phyloP scores from a whole-genome alignment of 2,888 invertebrate genomes.

The Bellardia bayeri region DNA sequence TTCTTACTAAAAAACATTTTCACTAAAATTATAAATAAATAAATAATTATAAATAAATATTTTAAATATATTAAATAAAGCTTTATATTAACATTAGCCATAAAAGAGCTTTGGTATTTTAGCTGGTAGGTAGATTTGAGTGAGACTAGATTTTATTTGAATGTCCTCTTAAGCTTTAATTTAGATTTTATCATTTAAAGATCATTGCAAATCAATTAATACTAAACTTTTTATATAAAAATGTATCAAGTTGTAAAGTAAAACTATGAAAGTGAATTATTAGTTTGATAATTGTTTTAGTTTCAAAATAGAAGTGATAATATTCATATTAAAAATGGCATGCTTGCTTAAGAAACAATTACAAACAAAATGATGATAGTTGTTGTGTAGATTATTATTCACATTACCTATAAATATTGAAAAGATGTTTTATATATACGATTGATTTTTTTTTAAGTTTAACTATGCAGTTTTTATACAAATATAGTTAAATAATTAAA shows the following conservation, averaged over 20 bases:
- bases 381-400: no score
- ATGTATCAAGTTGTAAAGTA: neutral
- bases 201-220: neutral
- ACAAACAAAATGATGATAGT: neutral
- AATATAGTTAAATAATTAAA: no score
- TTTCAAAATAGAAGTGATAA: neutral
- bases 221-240: neutral
- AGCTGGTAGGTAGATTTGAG: neutral
- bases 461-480: no score
- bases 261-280: neutral
- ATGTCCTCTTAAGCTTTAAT: neutral
- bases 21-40: constrained; percentile 39
- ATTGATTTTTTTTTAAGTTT: no score
- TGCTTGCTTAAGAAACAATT: neutral
- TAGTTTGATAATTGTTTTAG: neutral
- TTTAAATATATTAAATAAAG: constrained; percentile 32
- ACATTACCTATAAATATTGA: no score
- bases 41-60: constrained; percentile 10
- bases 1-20: constrained; percentile 12
- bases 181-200: constrained; percentile 14
- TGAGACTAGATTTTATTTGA: constrained; percentile 14
- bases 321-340: neutral
- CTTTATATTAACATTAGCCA: constrained; percentile 20
- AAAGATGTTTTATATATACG: no score
- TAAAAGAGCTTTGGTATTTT: constrained; percentile 36